Evolutionary conservation across 2,797 vertebrate genomes (phyloP).

Genomic region (Arnoldichthys spilopterus): DNA sequence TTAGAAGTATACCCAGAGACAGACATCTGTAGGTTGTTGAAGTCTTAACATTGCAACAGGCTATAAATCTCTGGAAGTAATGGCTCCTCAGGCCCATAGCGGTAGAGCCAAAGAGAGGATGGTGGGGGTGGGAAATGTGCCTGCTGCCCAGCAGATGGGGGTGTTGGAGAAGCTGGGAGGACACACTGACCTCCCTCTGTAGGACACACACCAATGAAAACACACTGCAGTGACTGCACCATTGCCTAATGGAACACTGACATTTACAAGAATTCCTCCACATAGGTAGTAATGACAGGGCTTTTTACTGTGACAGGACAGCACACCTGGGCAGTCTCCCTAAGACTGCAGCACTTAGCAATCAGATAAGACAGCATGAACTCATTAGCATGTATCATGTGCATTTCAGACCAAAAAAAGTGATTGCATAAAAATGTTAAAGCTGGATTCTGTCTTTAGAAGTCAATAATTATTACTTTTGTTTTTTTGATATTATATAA

Average conservation of each 20-base stretch:
- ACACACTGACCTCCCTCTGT: constrained; percentile 62
- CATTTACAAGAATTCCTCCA: constrained; percentile 32
- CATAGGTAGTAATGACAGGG: constrained; percentile 16
- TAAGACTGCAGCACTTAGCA: not conserved
- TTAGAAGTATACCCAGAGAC: constrained; percentile 1
- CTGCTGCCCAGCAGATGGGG: constrained; percentile 76
- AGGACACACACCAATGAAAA: constrained; percentile 39
- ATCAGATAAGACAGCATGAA: not conserved
- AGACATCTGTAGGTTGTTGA: constrained; percentile 20
- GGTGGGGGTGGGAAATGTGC: constrained; percentile 46
- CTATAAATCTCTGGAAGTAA: constrained; percentile 46
- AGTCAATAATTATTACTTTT: not conserved
- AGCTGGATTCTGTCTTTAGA: not conserved
- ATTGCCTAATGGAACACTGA: constrained; percentile 39
- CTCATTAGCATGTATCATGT: not conserved
- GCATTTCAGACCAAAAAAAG: not conserved
- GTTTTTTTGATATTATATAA: not conserved
- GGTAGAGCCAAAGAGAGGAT: constrained; percentile 47
- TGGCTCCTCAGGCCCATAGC: constrained; percentile 49
- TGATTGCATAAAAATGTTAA: not conserved
- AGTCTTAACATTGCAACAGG: constrained; percentile 39
- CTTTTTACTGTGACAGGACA: constrained; percentile 5
- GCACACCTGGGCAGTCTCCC: constrained; percentile 2
- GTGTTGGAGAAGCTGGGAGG: constrained; percentile 72
- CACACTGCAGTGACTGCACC: constrained; percentile 52